Evolutionary conservation across 2,797 vertebrate genomes (phyloP).

Genomic region (Tamandua tetradactyla): DNA sequence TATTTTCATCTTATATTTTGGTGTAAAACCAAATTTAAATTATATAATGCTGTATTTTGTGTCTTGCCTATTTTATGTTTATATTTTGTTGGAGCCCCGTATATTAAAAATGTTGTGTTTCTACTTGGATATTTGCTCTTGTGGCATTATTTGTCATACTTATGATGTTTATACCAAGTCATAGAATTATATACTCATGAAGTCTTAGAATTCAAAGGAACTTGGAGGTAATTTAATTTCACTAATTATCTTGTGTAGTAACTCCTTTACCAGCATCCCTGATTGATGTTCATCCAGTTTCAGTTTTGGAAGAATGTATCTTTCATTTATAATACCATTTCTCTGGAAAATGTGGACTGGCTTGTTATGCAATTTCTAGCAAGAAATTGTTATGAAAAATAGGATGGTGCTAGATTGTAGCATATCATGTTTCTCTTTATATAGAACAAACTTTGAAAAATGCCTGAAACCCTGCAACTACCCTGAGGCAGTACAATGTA

Average conservation of each 20-base stretch:
- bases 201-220: neutral
- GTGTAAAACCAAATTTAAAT: neutral
- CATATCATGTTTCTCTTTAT: neutral
- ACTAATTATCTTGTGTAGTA: neutral
- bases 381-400: neutral
- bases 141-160: neutral
- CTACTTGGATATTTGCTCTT: slow-evolving; percentile 33
- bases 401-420: neutral
- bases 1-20: slow-evolving; percentile 12
- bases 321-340: neutral
- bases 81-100: neutral
- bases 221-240: neutral
- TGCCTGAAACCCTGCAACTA: neutral
- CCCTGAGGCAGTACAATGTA: neutral
- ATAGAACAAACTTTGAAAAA: slow-evolving; percentile 2
- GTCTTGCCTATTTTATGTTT: neutral
- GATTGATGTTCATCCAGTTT: neutral
- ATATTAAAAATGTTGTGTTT: neutral
- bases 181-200: neutral
- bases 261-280: neutral
- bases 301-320: slow-evolving; percentile 9
- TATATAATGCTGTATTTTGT: neutral
- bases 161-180: slow-evolving; percentile 21
- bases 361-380: neutral
- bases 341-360: neutral